Evolutionary conservation across 2,888 invertebrate species (phyloP), one percentile per base, ranked within the genome.

Genomic region (Hypena proboscidalis): DNA sequence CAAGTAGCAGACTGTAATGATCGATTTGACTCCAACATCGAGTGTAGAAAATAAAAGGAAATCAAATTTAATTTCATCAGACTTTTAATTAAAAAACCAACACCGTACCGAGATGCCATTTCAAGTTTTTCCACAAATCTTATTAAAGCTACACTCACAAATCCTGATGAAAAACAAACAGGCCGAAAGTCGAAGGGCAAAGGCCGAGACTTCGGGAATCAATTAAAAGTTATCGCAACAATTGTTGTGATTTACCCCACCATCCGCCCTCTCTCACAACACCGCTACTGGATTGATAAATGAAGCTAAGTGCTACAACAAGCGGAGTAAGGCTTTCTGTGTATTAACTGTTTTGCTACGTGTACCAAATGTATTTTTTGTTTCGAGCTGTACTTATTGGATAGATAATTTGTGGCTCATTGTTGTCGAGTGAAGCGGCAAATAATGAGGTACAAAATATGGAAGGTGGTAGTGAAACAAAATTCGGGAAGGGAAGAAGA

Each of bases 181-280:
- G 20, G 47, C 36, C 6, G 4, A 10, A 8, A 8, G 27, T 5
- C 27, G 27, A 29, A 4, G 3, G 21, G 21, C 38, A 31, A 51
- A 33, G 25, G 38, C 51, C 38, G 56, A 59, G 44, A n/a, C n/a
- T 58, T 59, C 38, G 56, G 52, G 45, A 59, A 59, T 59, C 58
- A 59, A 59, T 59, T 59, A 59, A 59, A 59, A 59, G 57, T 59
- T 59, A 59, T 59, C 56, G 45, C 59, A 51, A 56, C 52, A 57
- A 56, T 56, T 58, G 55, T 58, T 58, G 56, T 59, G 44, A 59
- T 59, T 59, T 59, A 59, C 8, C 21, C 13, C 13, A 21, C 21
- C 13, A 5, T 4, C 17, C 7, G n/a, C n/a, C n/a, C n/a, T n/a
- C n/a, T n/a, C n/a, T n/a, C n/a, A n/a, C n/a, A n/a, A n/a, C n/a